Percentiles rank a stretch among this genome's conserved stretches.
phyloP scores from a whole-genome alignment of 2,113 vertebrate species.

The Clarias batrachus region DNA sequence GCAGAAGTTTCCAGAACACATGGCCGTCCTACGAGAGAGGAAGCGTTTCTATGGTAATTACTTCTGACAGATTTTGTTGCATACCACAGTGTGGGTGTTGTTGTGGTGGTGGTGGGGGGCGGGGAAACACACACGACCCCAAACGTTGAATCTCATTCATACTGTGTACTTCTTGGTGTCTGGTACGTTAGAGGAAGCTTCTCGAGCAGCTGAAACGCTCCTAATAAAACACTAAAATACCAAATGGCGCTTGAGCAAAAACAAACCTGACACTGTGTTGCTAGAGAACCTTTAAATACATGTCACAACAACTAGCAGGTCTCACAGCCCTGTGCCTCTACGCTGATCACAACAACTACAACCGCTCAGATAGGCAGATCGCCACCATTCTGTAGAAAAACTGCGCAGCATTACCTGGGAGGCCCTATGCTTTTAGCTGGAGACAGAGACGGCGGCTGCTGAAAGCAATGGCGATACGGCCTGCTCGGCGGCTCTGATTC shows the following conservation, averaged over 20 bases:
- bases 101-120: conserved; percentile 22
- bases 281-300: conserved; percentile 28
- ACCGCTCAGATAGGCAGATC: background rate
- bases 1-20: background rate
- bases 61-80: conserved; percentile 15
- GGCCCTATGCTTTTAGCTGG: conserved; percentile 55
- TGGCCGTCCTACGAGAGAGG: background rate
- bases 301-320: background rate
- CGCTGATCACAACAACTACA: background rate
- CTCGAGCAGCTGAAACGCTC: background rate
- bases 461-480: conserved; percentile 62
- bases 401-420: conserved; percentile 60
- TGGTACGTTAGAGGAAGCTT: background rate
- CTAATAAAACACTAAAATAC: conserved; percentile 41
- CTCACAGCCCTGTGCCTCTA: background rate
- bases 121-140: conserved; percentile 12
- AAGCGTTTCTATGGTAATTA: conserved; percentile 19
- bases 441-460: conserved; percentile 60
- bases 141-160: conserved; percentile 27
- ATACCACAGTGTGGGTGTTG: conserved; percentile 36
- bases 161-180: background rate
- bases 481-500: conserved; percentile 68
- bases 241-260: conserved; percentile 67
- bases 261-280: conserved; percentile 26
- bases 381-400: background rate